These are phyloP conservation scores for Steinernema hermaphroditum DNA, from an alignment of 2,888 invertebrate genomes.

Conservation along the genomic window DNA sequence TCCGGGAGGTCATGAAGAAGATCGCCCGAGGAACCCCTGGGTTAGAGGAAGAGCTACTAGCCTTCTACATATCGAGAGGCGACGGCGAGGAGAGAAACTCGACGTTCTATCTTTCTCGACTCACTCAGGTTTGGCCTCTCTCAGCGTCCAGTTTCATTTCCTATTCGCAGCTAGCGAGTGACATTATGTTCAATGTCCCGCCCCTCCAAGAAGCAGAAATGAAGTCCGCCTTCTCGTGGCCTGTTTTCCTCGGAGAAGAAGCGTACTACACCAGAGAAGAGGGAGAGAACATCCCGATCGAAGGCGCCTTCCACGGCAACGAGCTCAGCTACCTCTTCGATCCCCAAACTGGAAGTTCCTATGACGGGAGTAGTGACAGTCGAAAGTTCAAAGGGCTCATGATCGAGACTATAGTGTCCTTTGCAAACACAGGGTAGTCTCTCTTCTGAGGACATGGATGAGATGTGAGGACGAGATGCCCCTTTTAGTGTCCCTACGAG, in stretches of 20 bases:
- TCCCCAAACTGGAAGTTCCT: not conserved
- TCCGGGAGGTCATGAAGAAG: not conserved
- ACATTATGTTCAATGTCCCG: conserved; percentile 2
- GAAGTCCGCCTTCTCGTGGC: not conserved
- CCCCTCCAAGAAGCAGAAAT: not conserved
- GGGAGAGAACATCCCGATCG: not conserved
- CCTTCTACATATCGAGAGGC: not conserved
- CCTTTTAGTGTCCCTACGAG: not conserved
- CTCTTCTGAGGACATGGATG: not conserved
- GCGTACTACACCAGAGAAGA: not conserved
- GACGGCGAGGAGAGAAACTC: not conserved
- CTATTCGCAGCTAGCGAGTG: conserved; percentile 4
- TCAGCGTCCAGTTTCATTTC: not conserved
- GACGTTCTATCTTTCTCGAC: not conserved
- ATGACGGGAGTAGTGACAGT: not conserved
- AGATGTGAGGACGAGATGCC: not conserved
- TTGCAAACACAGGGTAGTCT: not conserved
- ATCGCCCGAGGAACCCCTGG: not conserved
- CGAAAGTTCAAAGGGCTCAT: not conserved
- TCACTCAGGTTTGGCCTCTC: not conserved
- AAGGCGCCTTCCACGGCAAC: not conserved
- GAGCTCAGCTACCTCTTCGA: not conserved
- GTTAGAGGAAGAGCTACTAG: not conserved
- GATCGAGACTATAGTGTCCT: not conserved
- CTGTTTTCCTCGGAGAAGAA: not conserved